Conservation (phyloP, 2,113 vertebrate species). For the Rhea americana region DNA sequence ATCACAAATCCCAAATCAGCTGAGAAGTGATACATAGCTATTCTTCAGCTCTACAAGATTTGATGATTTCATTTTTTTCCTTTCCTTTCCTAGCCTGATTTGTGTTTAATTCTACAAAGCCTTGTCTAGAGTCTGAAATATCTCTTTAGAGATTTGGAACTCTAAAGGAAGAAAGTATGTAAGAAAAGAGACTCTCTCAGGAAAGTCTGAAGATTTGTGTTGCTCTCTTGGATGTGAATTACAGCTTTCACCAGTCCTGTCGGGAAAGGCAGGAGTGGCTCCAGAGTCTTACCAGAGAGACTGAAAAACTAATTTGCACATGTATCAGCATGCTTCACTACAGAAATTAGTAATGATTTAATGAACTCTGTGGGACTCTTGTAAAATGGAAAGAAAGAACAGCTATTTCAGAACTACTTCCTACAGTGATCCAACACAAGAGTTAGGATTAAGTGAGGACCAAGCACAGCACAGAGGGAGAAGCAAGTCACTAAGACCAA, state of each 20-base stretch:
- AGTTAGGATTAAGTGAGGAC: neutral
- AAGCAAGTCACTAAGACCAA: neutral
- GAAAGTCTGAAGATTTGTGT: neutral
- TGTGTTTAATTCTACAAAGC: neutral
- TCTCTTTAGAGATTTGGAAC: neutral
- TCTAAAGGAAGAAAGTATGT: neutral
- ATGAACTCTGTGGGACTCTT: neutral
- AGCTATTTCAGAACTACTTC: neutral
- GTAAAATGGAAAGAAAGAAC: neutral
- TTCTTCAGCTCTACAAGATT: neutral
- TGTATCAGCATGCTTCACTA: neutral
- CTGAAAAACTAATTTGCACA: constrained; percentile 7
- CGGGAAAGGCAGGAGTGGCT: neutral
- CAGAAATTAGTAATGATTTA: neutral
- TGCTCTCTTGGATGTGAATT: neutral
- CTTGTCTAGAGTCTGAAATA: neutral
- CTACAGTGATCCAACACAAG: neutral
- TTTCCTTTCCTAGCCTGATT: neutral
- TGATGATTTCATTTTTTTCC: neutral
- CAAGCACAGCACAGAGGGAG: neutral
- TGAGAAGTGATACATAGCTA: neutral
- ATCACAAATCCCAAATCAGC: neutral
- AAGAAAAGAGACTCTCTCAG: neutral
- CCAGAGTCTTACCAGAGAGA: neutral
- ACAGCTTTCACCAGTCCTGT: neutral